Evolutionary conservation across 2,888 invertebrate genomes (phyloP).

Genomic region (Apamea sordens): DNA sequence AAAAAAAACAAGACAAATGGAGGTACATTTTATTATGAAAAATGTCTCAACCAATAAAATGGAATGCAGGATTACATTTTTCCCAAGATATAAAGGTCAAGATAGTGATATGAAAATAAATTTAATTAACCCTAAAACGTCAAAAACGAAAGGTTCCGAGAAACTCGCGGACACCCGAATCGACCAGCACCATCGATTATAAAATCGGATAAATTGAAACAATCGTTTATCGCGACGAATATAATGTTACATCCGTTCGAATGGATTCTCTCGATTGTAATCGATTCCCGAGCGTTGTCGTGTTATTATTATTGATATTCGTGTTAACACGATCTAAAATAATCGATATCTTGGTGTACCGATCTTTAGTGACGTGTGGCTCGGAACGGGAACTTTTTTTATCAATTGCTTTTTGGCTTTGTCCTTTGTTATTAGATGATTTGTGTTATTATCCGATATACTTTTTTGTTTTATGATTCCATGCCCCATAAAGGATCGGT

Average conservation of each 20-base stretch:
- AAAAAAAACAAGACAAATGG: conserved; percentile 30
- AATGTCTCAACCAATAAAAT: conserved; percentile 59
- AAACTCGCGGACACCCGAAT: conserved; percentile 64
- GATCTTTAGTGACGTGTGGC: conserved; percentile 68
- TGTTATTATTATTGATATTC: conserved; percentile 73
- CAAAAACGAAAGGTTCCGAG: conserved; percentile 67
- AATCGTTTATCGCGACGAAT: conserved; percentile 74
- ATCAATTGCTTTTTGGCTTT: conserved; percentile 55
- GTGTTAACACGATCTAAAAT: conserved; percentile 71
- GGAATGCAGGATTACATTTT: conserved; percentile 60
- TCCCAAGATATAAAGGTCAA: conserved; percentile 64
- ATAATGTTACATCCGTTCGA: conserved; percentile 74
- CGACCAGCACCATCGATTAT: conserved; percentile 68
- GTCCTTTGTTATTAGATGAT: conserved; percentile 61
- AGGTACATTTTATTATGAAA: conserved; percentile 50
- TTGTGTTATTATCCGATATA: conserved; percentile 39
- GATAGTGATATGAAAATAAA: conserved; percentile 68
- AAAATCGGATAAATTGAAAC: conserved; percentile 72
- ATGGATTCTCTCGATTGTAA: conserved; percentile 71
- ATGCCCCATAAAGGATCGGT: conserved; percentile 14
- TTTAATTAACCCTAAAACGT: conserved; percentile 71
- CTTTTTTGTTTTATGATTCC: conserved; percentile 38
- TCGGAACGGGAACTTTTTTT: conserved; percentile 62
- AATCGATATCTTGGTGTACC: conserved; percentile 68
- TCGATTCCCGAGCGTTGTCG: conserved; percentile 73